A percentile compares a stretch with the other conserved stretches of the same genome.
Evolutionary conservation across 2,797 vertebrate genomes (phyloP).

Genomic region (Sorex maritimensis): DNA sequence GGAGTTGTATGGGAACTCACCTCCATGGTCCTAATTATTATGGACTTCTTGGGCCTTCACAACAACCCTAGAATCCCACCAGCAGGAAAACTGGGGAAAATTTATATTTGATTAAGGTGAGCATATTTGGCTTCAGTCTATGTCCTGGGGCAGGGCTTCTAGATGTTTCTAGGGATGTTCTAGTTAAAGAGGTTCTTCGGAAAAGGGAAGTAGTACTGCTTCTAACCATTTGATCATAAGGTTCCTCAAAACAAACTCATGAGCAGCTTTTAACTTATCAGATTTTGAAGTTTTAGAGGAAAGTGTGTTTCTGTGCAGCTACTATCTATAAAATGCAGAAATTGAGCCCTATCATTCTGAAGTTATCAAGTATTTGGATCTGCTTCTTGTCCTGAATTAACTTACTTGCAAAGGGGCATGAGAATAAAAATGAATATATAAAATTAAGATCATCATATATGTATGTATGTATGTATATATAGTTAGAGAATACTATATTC

Average conservation of each 20-base stretch:
- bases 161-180: neutral
- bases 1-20: neutral
- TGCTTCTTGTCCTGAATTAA: neutral
- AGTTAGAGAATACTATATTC: too few species aligned
- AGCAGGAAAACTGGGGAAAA: neutral
- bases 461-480: neutral
- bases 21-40: neutral
- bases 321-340: slow-evolving; percentile 31
- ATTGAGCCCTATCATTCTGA: neutral
- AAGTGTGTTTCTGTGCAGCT: neutral
- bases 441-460: neutral
- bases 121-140: neutral
- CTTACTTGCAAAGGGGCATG: neutral
- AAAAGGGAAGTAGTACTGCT: slow-evolving; percentile 76
- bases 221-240: slow-evolving; percentile 50
- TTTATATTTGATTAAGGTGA: neutral
- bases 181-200: slow-evolving; percentile 74
- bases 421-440: neutral
- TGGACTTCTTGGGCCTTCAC: neutral
- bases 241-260: slow-evolving; percentile 74
- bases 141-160: neutral
- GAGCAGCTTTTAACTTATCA: neutral
- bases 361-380: neutral
- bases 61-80: neutral
- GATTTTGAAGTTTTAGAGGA: slow-evolving; percentile 22